Percentiles rank a stretch among this genome's conserved stretches.
Evolutionary conservation across 2,888 invertebrate species (phyloP).

Genomic region (Pyrrhia umbra): DNA sequence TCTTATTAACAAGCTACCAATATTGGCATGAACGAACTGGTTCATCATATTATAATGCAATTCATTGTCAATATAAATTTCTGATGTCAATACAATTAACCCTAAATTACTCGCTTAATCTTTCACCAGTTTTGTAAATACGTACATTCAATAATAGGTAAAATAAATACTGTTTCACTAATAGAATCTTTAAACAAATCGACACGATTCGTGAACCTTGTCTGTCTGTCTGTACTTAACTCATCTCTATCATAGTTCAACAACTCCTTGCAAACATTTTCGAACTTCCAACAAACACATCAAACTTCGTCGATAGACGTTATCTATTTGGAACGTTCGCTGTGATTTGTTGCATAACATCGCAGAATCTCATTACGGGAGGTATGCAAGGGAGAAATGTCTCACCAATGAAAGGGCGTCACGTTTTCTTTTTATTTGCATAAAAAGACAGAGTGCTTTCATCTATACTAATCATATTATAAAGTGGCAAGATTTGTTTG

Average conservation of each 20-base stretch:
- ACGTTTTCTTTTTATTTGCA: neutral
- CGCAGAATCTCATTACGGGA: neutral
- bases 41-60: too few species aligned
- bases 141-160: conserved; percentile 7
- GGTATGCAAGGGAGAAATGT: neutral
- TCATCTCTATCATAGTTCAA: conserved; percentile 4
- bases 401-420: neutral
- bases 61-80: too few species aligned
- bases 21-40: too few species aligned
- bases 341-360: conserved; percentile 11
- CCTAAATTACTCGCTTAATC: neutral
- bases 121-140: conserved; percentile 6
- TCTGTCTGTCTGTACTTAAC: neutral
- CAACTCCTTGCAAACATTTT: conserved; percentile 21
- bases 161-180: neutral
- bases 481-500: too few species aligned
- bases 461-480: neutral
- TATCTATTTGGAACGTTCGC: neutral
- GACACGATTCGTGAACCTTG: conserved; percentile 2
- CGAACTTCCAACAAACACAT: conserved; percentile 16
- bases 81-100: too few species aligned
- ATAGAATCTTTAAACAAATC: conserved; percentile 14
- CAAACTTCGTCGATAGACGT: conserved; percentile 17
- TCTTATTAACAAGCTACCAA: too few species aligned
- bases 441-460: neutral